Evolutionary conservation across 2,113 vertebrate genomes (phyloP), one percentile per base, ranked within the genome.

Genomic region (Boleophthalmus pectinirostris): DNA sequence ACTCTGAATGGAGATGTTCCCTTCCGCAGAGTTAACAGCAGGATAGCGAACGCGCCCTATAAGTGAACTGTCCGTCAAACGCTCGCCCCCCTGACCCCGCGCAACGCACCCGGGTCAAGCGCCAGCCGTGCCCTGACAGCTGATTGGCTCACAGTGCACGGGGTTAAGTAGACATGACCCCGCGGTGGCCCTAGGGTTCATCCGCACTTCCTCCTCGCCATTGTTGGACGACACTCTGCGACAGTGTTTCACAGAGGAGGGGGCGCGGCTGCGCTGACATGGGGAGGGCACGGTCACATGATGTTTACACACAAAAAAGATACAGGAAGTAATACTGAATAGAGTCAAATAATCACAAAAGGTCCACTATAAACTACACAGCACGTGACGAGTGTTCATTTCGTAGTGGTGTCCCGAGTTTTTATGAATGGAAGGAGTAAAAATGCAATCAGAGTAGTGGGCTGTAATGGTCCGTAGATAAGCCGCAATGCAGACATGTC

Each of bases 151-250:
- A 70, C 78, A 64, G 88, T 86, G 87, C 81, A 71, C 67, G 73
- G 74, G 92, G 93, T 94, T 94, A 94, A 94, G 93, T 91, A 92
- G 92, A 93, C 91, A 90, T 78, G 92, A 93, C 92, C 93, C 67
- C 78, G 65, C 57, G 0, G 1, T 73, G 89, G 80, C 58, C 90
- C 92, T 10, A 67, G 85, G 90, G 91, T 89, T 93, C 91, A 90
- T 90, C 89, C 67, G 78, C 86, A 87, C 90, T 93, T 93, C 93
- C 92, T 91, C 83, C 75, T 69, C 54, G 0, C 33, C 87, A 88
- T 92, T 93, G 92, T 93, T 84, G 80, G 77, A 73, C 78, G 54
- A 84, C 87, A 73, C 78, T 74, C 77, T 69, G 80, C 76, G 85
- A 90, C 90, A 91, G 78, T 81, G 89, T 84, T 68, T 75, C 80